phyloP scores from a whole-genome alignment of 2,797 vertebrate species.

The Hypotaenidia okinawae region DNA sequence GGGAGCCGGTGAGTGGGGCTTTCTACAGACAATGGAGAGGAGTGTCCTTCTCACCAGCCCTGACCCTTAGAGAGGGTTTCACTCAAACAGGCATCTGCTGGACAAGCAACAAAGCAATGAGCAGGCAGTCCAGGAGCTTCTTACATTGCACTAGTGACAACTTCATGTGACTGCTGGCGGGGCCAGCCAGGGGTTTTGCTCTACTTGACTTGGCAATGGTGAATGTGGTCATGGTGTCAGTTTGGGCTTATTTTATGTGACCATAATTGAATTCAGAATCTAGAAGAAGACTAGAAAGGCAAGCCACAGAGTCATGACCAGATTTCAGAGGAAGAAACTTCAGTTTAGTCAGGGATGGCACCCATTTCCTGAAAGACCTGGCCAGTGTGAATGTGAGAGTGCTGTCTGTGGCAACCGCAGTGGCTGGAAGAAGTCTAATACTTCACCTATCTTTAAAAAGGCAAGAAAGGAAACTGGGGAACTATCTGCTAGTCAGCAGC shows the following conservation, averaged over 20 bases:
- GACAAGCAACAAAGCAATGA: not conserved
- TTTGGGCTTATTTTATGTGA: not conserved
- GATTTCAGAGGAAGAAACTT: not conserved
- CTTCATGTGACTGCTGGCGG: not conserved
- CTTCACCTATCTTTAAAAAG: not conserved
- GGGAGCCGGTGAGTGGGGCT: accelerated
- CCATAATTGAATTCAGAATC: not conserved
- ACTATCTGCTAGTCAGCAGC: not conserved
- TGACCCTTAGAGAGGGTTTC: not conserved
- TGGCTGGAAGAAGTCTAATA: not conserved
- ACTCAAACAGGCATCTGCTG: not conserved
- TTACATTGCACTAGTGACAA: not conserved
- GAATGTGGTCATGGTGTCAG: not conserved
- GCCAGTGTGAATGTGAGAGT: not conserved
- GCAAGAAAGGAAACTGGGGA: not conserved
- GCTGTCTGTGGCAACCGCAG: not conserved
- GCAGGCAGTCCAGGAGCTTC: not conserved
- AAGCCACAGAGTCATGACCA: not conserved
- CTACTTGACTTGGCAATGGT: not conserved
- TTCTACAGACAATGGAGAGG: not conserved
- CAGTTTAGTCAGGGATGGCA: not conserved
- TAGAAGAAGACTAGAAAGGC: not conserved
- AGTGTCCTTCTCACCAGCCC: not conserved
- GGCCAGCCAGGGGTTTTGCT: not conserved
- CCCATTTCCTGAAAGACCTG: not conserved